phyloP scores from a whole-genome alignment of 2,888 invertebrate genomes.

The Anthrax anthrax region DNA sequence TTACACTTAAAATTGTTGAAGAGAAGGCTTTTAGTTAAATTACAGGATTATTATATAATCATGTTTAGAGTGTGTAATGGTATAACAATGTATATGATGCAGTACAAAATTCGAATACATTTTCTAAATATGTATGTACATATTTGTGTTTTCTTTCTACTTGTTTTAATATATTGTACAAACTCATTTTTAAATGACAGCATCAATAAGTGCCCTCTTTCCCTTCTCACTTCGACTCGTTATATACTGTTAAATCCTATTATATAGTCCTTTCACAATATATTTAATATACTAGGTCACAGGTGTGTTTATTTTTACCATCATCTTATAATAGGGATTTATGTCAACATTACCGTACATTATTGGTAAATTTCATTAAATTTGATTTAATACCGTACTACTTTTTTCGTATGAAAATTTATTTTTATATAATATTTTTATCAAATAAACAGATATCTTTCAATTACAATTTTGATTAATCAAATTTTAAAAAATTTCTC shows the following conservation, averaged over 20 bases:
- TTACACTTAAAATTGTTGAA: constrained; percentile 7
- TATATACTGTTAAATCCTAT: neutral
- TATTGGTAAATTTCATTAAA: constrained; percentile 11
- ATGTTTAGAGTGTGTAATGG: no score
- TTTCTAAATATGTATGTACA: no score
- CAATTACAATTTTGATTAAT: neutral
- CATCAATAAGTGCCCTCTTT: neutral
- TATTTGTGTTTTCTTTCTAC: no score
- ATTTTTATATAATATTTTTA: no score
- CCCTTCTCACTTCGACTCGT: neutral
- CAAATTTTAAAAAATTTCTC: no score
- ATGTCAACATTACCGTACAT: constrained; percentile 9
- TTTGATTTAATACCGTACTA: constrained; percentile 5
- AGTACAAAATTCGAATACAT: no score
- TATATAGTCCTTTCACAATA: no score
- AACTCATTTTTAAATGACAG: no score
- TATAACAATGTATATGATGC: no score
- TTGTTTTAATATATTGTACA: no score
- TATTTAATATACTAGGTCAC: constrained; percentile 3
- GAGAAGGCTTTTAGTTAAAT: constrained; percentile 12
- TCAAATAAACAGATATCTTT: no score
- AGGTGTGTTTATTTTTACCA: constrained; percentile 7
- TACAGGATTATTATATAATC: neutral
- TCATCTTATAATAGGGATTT: constrained; percentile 12
- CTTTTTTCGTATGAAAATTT: no score